Conservation (phyloP, 2,888 invertebrate genomes). For the Trissolcus japonicus region DNA sequence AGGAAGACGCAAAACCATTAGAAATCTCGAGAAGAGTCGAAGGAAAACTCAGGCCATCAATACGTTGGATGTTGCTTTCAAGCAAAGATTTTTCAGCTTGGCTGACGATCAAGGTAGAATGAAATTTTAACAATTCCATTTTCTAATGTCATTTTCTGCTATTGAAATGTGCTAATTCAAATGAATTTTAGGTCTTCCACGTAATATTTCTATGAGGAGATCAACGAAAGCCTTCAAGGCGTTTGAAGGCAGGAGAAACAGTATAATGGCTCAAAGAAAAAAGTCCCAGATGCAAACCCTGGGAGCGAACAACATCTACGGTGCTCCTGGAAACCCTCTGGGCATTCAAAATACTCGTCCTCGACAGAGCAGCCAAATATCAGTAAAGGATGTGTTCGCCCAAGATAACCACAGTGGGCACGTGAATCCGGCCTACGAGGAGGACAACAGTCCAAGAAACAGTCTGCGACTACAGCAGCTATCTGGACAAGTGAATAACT, state of each 20-base stretch:
- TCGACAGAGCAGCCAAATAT: conserved; percentile 80
- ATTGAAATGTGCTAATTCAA: neutral
- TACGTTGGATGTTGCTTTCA: conserved; percentile 96
- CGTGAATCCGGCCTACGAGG: conserved; percentile 87
- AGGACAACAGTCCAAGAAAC: conserved; percentile 81
- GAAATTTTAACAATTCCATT: neutral
- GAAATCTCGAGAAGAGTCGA: conserved; percentile 93
- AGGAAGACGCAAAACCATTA: conserved; percentile 92
- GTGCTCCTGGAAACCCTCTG: conserved; percentile 79
- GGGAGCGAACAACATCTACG: conserved; percentile 90
- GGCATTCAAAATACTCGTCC: conserved; percentile 79
- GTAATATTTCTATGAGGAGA: conserved; percentile 89
- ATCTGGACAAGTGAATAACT: conserved; percentile 74
- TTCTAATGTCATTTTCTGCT: neutral
- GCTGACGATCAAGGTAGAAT: conserved; percentile 78
- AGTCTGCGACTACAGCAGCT: conserved; percentile 85
- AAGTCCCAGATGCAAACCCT: conserved; percentile 95
- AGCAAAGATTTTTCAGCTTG: conserved; percentile 92
- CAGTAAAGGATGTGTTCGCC: conserved; percentile 86
- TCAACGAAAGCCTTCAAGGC: conserved; percentile 88
- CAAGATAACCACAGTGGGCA: conserved; percentile 83
- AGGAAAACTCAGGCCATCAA: conserved; percentile 93
- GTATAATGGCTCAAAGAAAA: conserved; percentile 90
- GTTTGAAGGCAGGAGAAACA: conserved; percentile 90
- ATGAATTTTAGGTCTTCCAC: conserved; percentile 83